These are phyloP conservation scores for Augiades crinisus DNA, from an alignment of 2,888 invertebrate genomes.

Conservation along the genomic window DNA sequence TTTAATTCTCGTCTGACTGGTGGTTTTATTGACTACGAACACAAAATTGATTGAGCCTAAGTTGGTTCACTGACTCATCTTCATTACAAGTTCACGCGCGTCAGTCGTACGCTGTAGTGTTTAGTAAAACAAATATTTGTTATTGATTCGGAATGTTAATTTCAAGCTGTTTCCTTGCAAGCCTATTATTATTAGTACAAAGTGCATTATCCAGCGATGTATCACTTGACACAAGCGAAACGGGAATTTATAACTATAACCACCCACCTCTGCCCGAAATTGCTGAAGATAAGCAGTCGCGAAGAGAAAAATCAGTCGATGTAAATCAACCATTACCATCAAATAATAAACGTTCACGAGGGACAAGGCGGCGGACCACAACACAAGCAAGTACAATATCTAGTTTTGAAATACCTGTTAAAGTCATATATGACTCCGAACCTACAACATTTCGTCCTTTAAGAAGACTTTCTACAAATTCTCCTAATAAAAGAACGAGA, in stretches of 20 bases:
- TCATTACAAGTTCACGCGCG: conserved; percentile 56
- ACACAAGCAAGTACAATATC: background rate
- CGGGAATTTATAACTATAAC: conserved; percentile 35
- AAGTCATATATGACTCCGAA: conserved; percentile 38
- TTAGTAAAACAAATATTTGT: conserved; percentile 33
- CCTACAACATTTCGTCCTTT: conserved; percentile 13
- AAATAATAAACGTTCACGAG: conserved; percentile 1
- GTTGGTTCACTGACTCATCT: conserved; percentile 50
- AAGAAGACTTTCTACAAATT: conserved; percentile 29
- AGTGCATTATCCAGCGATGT: conserved; percentile 31
- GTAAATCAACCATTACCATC: background rate
- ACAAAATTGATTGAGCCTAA: conserved; percentile 43
- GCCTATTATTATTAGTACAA: conserved; percentile 32
- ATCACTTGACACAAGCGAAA: background rate
- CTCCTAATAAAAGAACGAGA: conserved; percentile 29
- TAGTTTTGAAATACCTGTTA: conserved; percentile 38
- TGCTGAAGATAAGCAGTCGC: background rate
- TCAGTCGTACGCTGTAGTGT: conserved; percentile 47
- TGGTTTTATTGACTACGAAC: conserved; percentile 51
- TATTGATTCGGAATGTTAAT: conserved; percentile 36
- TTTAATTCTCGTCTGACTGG: conserved; percentile 60
- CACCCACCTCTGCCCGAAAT: conserved; percentile 37
- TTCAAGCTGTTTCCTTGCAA: conserved; percentile 30
- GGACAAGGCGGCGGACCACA: background rate
- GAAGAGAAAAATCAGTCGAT: conserved; percentile 11